Evolutionary conservation across 92 coral and sea anemone genomes (phyloP).

Genomic region (Palythoa grandis): DNA sequence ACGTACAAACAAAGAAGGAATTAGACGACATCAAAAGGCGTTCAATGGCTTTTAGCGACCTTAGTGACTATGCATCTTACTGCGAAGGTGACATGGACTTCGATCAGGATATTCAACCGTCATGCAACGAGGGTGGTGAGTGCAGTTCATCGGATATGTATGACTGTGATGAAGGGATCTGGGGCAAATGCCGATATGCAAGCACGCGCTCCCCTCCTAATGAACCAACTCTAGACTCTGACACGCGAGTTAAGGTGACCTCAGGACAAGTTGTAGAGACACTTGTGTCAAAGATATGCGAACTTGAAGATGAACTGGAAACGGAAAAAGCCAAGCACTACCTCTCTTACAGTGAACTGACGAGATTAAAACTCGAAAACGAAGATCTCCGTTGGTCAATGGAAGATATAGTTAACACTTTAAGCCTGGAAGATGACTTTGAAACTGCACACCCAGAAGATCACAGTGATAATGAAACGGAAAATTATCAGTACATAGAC

Average conservation of each 20-base stretch:
- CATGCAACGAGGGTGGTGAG: constrained; percentile 5
- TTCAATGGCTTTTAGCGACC: constrained; percentile 29
- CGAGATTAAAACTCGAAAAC: constrained; percentile 23
- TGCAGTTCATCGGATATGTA: neutral
- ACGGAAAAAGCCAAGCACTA: constrained; percentile 17
- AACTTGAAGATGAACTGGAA: constrained; percentile 30
- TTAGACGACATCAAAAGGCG: constrained; percentile 25
- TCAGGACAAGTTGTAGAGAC: neutral
- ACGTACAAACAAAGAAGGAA: constrained; percentile 39
- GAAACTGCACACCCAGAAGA: constrained; percentile 7
- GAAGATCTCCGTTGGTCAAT: constrained; percentile 17
- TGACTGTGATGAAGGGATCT: constrained; percentile 28
- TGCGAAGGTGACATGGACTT: constrained; percentile 33
- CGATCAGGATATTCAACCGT: constrained; percentile 16
- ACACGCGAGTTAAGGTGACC: no score
- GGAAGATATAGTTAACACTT: constrained; percentile 38
- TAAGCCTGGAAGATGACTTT: constrained; percentile 30
- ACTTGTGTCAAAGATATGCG: constrained; percentile 14
- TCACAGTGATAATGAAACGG: neutral
- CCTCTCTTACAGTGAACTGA: neutral
- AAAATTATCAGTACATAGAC: constrained; percentile 13
- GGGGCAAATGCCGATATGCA: constrained; percentile 29
- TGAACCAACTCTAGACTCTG: neutral
- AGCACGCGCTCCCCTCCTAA: constrained; percentile 13
- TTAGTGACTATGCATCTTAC: constrained; percentile 36